Evolutionary conservation across 2,888 invertebrate species (phyloP).

Genomic region (Nasonovia ribisnigri): DNA sequence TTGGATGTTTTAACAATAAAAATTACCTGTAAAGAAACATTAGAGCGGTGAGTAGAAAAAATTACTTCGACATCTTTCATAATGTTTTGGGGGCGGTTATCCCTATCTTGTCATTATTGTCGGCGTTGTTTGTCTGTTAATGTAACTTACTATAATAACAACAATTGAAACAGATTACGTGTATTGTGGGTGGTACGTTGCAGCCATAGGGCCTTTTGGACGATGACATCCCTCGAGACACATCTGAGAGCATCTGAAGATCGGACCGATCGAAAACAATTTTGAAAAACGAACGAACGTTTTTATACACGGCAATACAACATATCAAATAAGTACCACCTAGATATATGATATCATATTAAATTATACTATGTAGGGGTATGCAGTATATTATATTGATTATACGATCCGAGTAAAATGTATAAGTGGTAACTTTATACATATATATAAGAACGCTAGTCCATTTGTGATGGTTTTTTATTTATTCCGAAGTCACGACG

Average conservation of each 20-base stretch:
- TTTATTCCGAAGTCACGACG: neutral
- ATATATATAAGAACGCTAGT: neutral
- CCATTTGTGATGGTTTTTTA: neutral
- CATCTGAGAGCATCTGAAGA: neutral
- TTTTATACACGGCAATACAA: neutral
- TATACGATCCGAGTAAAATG: neutral
- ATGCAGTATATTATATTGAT: neutral
- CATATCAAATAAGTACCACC: neutral
- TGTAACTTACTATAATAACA: slow-evolving; percentile 53
- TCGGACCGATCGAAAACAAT: neutral
- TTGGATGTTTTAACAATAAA: slow-evolving; percentile 48
- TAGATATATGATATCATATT: neutral
- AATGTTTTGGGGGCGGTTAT: slow-evolving; percentile 51
- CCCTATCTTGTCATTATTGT: slow-evolving; percentile 61
- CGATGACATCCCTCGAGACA: slow-evolving; percentile 55
- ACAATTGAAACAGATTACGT: slow-evolving; percentile 61
- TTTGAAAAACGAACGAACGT: neutral
- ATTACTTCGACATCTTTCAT: slow-evolving; percentile 38
- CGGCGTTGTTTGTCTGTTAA: slow-evolving; percentile 62
- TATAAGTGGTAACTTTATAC: neutral
- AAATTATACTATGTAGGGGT: neutral
- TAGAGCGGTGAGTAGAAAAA: slow-evolving; percentile 17
- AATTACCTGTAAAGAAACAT: slow-evolving; percentile 34
- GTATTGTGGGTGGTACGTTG: slow-evolving; percentile 60
- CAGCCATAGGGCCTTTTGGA: slow-evolving; percentile 21